Evolutionary conservation across 1,140 invertebrate species (phyloP).

Genomic region (Drosophila mojavensis): DNA sequence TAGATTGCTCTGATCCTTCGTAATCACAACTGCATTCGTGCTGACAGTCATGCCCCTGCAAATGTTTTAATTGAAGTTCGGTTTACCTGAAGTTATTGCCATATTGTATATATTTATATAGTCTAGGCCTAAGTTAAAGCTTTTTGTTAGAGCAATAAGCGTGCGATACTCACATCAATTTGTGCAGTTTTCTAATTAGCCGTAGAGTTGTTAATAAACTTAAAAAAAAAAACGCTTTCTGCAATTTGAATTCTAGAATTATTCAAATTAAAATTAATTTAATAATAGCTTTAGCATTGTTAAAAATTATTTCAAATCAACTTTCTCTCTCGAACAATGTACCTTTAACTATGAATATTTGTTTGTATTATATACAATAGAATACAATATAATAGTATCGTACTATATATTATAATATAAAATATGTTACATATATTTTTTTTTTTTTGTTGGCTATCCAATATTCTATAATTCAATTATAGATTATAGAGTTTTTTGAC

Average conservation of each 20-base stretch:
- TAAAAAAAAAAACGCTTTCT: background rate
- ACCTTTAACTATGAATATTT: no score
- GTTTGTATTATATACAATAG: no score
- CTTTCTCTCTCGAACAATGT: no score
- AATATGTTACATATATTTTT: no score
- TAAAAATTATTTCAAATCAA: no score
- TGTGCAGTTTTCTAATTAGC: conserved; percentile 56
- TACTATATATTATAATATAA: no score
- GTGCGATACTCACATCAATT: conserved; percentile 60
- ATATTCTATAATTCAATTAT: no score
- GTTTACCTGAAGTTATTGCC: background rate
- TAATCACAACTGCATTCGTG: conserved; percentile 95
- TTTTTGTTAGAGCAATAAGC: conserved; percentile 19
- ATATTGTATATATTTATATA: background rate
- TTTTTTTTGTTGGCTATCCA: no score
- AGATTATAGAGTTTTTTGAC: no score
- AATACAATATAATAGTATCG: no score
- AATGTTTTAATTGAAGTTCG: background rate
- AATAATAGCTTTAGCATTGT: background rate
- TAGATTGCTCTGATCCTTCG: conserved; percentile 97
- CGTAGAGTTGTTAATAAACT: conserved; percentile 9
- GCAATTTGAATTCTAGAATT: background rate
- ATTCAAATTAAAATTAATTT: background rate
- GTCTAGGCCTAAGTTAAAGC: background rate
- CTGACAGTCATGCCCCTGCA: conserved; percentile 98